Percentiles rank a stretch among this genome's conserved stretches.
Evolutionary conservation across 1,140 invertebrate species (phyloP).

Genomic region (Drosophila baimaii): DNA sequence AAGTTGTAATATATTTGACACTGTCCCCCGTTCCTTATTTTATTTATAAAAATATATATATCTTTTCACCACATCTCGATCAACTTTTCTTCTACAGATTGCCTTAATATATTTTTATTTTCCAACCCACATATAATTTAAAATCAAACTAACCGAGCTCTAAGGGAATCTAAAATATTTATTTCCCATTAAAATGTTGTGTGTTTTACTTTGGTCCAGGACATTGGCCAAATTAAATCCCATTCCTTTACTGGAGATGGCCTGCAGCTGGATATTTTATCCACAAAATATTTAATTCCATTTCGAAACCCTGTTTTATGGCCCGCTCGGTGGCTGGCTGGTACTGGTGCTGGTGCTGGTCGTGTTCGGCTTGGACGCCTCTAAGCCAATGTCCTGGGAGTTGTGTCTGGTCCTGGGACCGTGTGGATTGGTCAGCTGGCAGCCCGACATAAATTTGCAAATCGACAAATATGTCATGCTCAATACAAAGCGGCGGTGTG

Average conservation of each 20-base stretch:
- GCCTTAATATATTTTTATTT: no score
- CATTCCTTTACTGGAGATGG: neutral
- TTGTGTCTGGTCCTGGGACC: conserved; percentile 6
- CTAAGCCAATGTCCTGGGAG: conserved; percentile 47
- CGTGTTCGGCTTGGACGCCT: conserved; percentile 29
- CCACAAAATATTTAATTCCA: conserved; percentile 71
- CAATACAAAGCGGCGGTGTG: conserved; percentile 69
- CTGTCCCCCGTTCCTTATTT: no score
- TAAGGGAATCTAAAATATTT: no score
- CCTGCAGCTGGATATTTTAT: conserved; percentile 47
- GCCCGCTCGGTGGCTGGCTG: conserved; percentile 26
- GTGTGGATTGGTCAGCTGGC: conserved; percentile 13
- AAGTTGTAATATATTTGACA: no score
- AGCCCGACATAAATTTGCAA: conserved; percentile 75
- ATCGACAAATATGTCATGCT: conserved; percentile 80
- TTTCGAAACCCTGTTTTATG: conserved; percentile 49
- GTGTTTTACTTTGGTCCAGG: conserved; percentile 2
- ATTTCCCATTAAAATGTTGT: no score
- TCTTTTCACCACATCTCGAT: no score
- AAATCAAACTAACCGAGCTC: no score
- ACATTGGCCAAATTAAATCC: conserved; percentile 1
- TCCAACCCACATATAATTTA: no score
- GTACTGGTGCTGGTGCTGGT: conserved; percentile 25
- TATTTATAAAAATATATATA: no score
- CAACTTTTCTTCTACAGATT: no score